Evolutionary conservation across 2,797 vertebrate species (phyloP), one percentile per base, ranked within the genome.

Genomic region (Tenualosa ilisha): DNA sequence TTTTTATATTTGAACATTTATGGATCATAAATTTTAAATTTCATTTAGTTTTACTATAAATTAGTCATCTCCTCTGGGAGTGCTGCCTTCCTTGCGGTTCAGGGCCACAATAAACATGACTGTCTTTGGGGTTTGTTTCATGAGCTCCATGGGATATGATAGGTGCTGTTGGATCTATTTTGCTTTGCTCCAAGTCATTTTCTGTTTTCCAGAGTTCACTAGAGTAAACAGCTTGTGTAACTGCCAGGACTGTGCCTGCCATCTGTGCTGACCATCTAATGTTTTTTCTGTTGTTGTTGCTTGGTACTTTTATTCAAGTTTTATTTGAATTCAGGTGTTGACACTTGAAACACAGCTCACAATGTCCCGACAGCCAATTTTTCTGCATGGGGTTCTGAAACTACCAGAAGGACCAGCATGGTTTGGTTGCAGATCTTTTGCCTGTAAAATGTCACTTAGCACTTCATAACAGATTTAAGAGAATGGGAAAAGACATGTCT

Each of bases 61-160:
- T 79, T 79, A 46, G 72, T 43, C 17, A 79, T 79, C 37, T 43
- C 72, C 72, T 63, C 2, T 63, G 59, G 59, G 59, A 63, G 22
- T 79, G 40, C 72, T 79, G 72, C 20, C 37, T 22, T 79, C 17
- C 20, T n/a, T 40, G 40, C 17, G 68, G 13, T 20, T 2, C 75
- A 24, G 75, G 31, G 37, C 84, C 49, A 63, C 40, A 61, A 50
- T 85, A 59, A 85, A 85, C 75, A 81, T 85, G 56, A 85, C 79
- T 81, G 75, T 46, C 17, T 20, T 20, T 43, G 7, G 43, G 72
- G 43, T 53, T 37, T 15, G 37, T 81, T 59, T 85, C n/a, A 81
- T 81, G 24, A 40, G 75, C 53, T 24, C 22, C 43, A 26, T 49
- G 40, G 22, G 53, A 85, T 24, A 22, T 24, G 53, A 85, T 81